These are phyloP conservation scores for Mercenaria mercenaria DNA, from an alignment of 1,140 invertebrate genomes.

Conservation along the genomic window DNA sequence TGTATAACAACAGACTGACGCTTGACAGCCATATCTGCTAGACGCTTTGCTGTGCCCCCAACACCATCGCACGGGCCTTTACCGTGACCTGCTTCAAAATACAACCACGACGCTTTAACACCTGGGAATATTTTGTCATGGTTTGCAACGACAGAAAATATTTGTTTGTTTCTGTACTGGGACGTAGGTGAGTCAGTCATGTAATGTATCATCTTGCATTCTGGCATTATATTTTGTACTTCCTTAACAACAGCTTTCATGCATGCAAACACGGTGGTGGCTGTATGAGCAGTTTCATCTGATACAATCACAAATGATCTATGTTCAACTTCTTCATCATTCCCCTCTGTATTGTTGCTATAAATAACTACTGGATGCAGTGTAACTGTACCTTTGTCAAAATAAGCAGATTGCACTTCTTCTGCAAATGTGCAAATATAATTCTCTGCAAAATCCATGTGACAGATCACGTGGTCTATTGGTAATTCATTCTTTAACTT, in stretches of 20 bases:
- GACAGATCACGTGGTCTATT: slow-evolving; percentile 26
- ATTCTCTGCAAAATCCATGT: slow-evolving; percentile 54
- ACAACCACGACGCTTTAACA: neutral
- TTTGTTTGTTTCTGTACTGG: slow-evolving; percentile 66
- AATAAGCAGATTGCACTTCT: slow-evolving; percentile 37
- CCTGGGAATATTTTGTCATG: slow-evolving; percentile 31
- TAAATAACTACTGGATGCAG: slow-evolving; percentile 30
- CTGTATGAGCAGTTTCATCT: neutral
- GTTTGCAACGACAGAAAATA: slow-evolving; percentile 64
- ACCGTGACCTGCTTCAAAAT: slow-evolving; percentile 28
- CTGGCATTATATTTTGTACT: neutral
- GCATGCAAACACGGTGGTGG: neutral
- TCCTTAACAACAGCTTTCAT: neutral
- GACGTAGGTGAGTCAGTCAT: slow-evolving; percentile 59
- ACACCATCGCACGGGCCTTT: slow-evolving; percentile 48
- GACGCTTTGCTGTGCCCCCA: neutral
- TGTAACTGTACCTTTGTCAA: neutral
- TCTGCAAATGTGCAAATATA: slow-evolving; percentile 4
- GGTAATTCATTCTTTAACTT: slow-evolving; percentile 55
- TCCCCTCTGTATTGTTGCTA: neutral
- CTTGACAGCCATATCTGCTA: slow-evolving; percentile 1
- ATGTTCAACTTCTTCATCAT: neutral
- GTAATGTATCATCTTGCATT: slow-evolving; percentile 49
- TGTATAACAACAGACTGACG: neutral
- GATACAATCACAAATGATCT: neutral